A percentile compares a stretch with the other conserved stretches of the same genome.
These are phyloP conservation scores for Acipenser ruthenus DNA, from an alignment of 2,797 vertebrate genomes.

Conservation along the genomic window DNA sequence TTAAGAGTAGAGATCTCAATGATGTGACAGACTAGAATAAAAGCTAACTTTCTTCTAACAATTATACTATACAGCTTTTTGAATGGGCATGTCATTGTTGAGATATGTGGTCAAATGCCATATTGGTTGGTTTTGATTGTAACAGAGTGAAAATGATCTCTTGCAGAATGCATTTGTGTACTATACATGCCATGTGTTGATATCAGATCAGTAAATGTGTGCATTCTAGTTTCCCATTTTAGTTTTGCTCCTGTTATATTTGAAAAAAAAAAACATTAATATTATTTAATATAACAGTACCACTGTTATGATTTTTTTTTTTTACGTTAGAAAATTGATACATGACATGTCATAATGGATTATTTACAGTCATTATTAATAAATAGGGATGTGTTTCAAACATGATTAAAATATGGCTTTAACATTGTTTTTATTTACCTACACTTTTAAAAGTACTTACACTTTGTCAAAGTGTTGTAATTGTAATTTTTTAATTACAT, in stretches of 20 bases:
- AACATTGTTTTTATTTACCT: constrained; percentile 2
- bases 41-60: constrained; percentile 8
- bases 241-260: constrained; percentile 1
- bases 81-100: constrained; percentile 7
- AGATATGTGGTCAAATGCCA: constrained; percentile 5
- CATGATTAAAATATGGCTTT: neutral
- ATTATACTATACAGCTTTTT: constrained; percentile 17
- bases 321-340: neutral
- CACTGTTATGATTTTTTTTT: too few species aligned
- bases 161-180: constrained; percentile 4
- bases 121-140: constrained; percentile 12
- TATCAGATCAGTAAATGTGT: constrained; percentile 6
- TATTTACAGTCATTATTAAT: constrained; percentile 22
- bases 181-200: constrained; percentile 5
- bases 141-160: constrained; percentile 9
- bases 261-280: constrained; percentile 7
- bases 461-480: neutral
- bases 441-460: too few species aligned
- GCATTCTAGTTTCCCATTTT: neutral
- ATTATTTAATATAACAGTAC: constrained; percentile 1
- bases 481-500: neutral
- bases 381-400: constrained; percentile 19
- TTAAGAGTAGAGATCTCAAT: constrained; percentile 1
- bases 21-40: constrained; percentile 11
- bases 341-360: constrained; percentile 7